Evolutionary conservation across 2,113 vertebrate genomes (phyloP), one percentile per base, ranked within the genome.

Genomic region (Lasiurus cinereus): DNA sequence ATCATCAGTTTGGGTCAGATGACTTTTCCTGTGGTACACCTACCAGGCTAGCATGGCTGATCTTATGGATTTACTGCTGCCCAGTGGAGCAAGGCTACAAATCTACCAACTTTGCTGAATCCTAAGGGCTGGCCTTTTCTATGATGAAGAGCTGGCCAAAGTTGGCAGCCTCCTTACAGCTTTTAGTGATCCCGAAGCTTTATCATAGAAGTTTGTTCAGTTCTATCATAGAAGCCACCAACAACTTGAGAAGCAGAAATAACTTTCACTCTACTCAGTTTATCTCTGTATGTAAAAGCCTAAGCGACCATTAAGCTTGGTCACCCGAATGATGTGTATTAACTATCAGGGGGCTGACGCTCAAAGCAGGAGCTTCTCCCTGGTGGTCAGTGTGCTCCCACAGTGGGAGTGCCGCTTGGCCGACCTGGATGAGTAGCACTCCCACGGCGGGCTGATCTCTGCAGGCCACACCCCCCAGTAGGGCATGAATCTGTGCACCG

Each of bases 131-230:
- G 33, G 29, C 22, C 70, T 92, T 67, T 64, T 85, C 22, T 92
- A 4, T 73, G 48, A n/a, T 62, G 36, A 85, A 54, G 9, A 73
- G 15, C 15, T 72, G 43, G 24, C 18, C 18, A 74, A 66, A 70
- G 54, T 52, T 88, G 50, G 24, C 36, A 91, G 24, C 24, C 73
- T 91, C 8, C 33, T 36, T 36, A 64, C 1, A 82, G 29, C 33
- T 88, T 83, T 92, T 52, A 91, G 50, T 84, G 46, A 66, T 86
- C 18, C 18, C 73, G 31, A 78, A 36, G 22, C 62, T 94, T 95
- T 69, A 29, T 86, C 48, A 74, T 5, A 64, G 33, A 83, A 66
- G 6, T 66, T 94, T 74, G 83, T 85, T 91, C 54, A 50, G 0
- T 83, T 93, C 11, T 22, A 46, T 78, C 9, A 56, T 66, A 86